Base-by-base conservation (phyloP, 2,797 vertebrate genomes). In the Lindbergichthys nudifrons region DNA sequence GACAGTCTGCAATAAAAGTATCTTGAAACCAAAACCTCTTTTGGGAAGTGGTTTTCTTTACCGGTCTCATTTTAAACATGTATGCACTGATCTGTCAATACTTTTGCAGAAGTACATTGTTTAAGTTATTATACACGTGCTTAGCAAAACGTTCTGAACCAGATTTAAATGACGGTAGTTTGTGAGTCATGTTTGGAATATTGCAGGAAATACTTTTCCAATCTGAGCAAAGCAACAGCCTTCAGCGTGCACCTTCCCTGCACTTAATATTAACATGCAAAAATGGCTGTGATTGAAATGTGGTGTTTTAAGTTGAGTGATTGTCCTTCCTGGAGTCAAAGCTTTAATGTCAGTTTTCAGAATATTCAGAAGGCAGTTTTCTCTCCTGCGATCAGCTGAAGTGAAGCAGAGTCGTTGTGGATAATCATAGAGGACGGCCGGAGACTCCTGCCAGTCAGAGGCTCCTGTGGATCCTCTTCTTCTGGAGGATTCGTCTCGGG, bases 331-430 rank as follows among this genome's bases (percentile, higher is more conserved):
- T 65, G 65, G 39, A 42, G 59, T 70, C 10, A 32, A 58, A 46
- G 45, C 2, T 0, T 54, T 12, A 45, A 61, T 57, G 15, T 50
- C 5, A 65, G 60, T 21, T 23, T 65, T 72, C 0, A 52, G 32
- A n/a, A 47, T 14, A 39, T 4, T 81, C 85, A 95, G 89, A 95
- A 95, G 16, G 93, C 92, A 0, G 94, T 95, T 85, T 94, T 95
- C 79, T 95, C 93, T 64, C 93, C 93, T 53, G 85, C 92, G n/a
- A 95, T 92, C 64, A 94, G 87, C 82, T 92, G 89, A 6, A 92
- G 80, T 8, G 88, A 89, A 1, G 92, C 84, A 58, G 85, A 84
- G 81, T 92, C 94, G 77, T 84, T 91, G 88, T 94, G 92, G 73
- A 91, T 87, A 42, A 92, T 89, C 53, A 90, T 79, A 18, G 87